Evolutionary conservation across 2,888 invertebrate species (phyloP).

Genomic region (Cactoblastis cactorum): DNA sequence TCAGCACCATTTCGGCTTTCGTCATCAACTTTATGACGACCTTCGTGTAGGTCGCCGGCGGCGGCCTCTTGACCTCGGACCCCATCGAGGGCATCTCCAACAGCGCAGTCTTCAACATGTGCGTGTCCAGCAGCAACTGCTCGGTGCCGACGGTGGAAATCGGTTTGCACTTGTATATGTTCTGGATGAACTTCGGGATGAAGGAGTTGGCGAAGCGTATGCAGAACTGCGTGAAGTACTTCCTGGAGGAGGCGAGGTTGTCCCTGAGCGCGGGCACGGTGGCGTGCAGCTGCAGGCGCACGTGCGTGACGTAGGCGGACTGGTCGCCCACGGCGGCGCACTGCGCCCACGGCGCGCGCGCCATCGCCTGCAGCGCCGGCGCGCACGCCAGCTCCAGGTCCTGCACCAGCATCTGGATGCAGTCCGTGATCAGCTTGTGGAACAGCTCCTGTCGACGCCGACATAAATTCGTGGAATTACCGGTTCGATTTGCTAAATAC

Average conservation of each 20-base stretch:
- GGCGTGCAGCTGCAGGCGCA: constrained; percentile 91
- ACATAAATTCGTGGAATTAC: background rate
- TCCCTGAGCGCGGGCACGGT: constrained; percentile 94
- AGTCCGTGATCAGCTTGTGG: constrained; percentile 87
- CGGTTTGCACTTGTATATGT: constrained; percentile 94
- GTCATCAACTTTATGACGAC: constrained; percentile 95
- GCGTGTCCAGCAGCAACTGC: constrained; percentile 94
- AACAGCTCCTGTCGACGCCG: constrained; percentile 82
- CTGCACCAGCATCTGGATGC: constrained; percentile 93
- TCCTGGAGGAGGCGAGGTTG: constrained; percentile 92
- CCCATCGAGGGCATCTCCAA: constrained; percentile 96
- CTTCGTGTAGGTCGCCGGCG: constrained; percentile 92
- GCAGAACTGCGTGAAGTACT: constrained; percentile 99
- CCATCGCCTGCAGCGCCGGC: constrained; percentile 93
- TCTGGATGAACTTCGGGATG: constrained; percentile 95
- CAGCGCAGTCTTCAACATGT: constrained; percentile 95
- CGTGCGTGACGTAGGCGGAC: constrained; percentile 94
- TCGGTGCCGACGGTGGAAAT: constrained; percentile 95
- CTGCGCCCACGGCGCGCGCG: constrained; percentile 95
- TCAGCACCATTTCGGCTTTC: constrained; percentile 99
- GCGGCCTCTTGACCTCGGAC: constrained; percentile 91
- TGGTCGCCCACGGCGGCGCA: constrained; percentile 98
- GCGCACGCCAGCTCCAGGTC: constrained; percentile 97
- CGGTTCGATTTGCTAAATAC: too few relatives aligned
- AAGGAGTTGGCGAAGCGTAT: constrained; percentile 97